Percentiles rank a stretch among this genome's conserved stretches.
These are phyloP conservation scores for Drosophila infuscata DNA, from an alignment of 2,888 invertebrate genomes.

Conservation along the genomic window DNA sequence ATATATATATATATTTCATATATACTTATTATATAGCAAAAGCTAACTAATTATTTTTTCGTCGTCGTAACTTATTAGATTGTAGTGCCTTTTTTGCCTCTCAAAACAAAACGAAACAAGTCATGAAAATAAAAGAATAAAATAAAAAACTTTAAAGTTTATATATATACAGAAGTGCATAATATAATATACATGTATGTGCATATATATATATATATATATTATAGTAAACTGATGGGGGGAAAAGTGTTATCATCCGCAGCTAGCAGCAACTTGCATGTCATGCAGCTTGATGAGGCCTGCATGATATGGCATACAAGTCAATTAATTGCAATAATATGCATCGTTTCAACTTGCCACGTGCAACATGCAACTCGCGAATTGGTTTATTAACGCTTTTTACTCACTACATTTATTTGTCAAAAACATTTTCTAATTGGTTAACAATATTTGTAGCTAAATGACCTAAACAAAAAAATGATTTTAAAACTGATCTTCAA, in stretches of 20 bases:
- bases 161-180: slow-evolving; percentile 37
- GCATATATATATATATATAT: slow-evolving; percentile 34
- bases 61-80: slow-evolving; percentile 79
- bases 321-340: slow-evolving; percentile 67
- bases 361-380: slow-evolving; percentile 14
- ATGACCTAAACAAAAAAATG: slow-evolving; percentile 21
- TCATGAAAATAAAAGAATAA: slow-evolving; percentile 42
- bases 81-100: slow-evolving; percentile 83
- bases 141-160: slow-evolving; percentile 59
- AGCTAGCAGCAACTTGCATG: slow-evolving; percentile 30
- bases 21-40: slow-evolving; percentile 34
- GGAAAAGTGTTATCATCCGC: slow-evolving; percentile 27
- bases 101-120: slow-evolving; percentile 53
- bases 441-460: slow-evolving; percentile 23
- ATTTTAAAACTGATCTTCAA: slow-evolving; percentile 39
- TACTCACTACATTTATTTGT: slow-evolving; percentile 31
- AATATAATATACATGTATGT: slow-evolving; percentile 3
- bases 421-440: slow-evolving; percentile 20
- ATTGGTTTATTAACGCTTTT: slow-evolving; percentile 29
- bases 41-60: slow-evolving; percentile 39
- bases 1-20: slow-evolving; percentile 29
- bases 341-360: slow-evolving; percentile 27
- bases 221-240: slow-evolving; percentile 30
- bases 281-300: slow-evolving; percentile 31
- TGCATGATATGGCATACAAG: slow-evolving; percentile 49